Evolutionary conservation across 2,888 invertebrate species (phyloP).

Genomic region (Orchesella flavescens): DNA sequence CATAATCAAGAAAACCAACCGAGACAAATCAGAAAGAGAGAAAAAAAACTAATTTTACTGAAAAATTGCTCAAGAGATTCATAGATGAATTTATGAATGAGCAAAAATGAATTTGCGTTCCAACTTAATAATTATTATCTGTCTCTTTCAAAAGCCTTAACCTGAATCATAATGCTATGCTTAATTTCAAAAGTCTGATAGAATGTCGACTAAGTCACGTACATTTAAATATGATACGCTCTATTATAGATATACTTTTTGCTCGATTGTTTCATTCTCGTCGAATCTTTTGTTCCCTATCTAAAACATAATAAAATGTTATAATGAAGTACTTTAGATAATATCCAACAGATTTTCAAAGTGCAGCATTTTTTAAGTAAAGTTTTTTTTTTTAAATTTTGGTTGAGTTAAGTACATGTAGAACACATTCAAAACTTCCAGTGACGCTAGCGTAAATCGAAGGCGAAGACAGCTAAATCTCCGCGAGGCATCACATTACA

Average conservation of each 20-base stretch:
- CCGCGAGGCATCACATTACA: not conserved
- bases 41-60: conserved; percentile 8
- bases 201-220: conserved; percentile 52
- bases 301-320: too few species aligned
- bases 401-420: not conserved
- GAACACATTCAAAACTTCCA: not conserved
- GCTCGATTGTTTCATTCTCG: not conserved
- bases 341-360: too few species aligned
- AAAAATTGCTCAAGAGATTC: not conserved
- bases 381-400: too few species aligned
- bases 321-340: too few species aligned
- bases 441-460: not conserved
- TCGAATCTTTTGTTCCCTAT: too few species aligned
- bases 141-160: conserved; percentile 37
- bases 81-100: not conserved
- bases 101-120: conserved; percentile 15
- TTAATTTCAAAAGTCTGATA: conserved; percentile 32
- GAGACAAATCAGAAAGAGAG: not conserved
- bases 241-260: too few species aligned
- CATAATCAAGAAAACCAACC: not conserved
- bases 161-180: conserved; percentile 43
- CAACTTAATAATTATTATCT: conserved; percentile 5
- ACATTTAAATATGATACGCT: not conserved
- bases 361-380: too few species aligned
- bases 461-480: not conserved